These are phyloP conservation scores for Gymnothorax reevesii DNA, from an alignment of 2,797 vertebrate species.

Conservation along the genomic window DNA sequence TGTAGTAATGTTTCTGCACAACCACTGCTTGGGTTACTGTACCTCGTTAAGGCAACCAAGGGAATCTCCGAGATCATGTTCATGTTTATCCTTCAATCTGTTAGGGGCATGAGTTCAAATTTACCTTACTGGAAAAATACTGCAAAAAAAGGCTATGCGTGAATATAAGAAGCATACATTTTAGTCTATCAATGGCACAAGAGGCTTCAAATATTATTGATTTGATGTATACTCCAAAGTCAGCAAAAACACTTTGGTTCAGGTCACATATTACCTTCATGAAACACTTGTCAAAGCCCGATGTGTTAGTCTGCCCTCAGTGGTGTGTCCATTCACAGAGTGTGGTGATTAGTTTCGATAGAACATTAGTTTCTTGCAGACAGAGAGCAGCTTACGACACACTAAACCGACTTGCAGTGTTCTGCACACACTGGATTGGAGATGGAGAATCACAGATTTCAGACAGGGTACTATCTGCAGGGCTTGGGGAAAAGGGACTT, in stretches of 20 bases:
- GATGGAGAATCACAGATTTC: not conserved
- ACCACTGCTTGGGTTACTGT: not conserved
- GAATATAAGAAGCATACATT: not conserved
- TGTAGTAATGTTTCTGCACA: not conserved
- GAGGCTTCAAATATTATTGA: not conserved
- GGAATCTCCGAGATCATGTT: not conserved
- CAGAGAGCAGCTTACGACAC: not conserved
- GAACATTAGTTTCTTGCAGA: not conserved
- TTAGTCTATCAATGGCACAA: not conserved
- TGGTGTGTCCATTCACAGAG: not conserved
- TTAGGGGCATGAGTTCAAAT: not conserved
- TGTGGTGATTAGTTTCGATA: not conserved
- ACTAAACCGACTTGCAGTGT: not conserved
- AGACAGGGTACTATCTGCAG: not conserved
- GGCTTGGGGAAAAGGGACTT: conserved; percentile 38
- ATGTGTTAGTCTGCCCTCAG: not conserved
- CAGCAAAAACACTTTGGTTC: not conserved
- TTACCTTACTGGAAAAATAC: not conserved
- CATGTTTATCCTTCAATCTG: not conserved
- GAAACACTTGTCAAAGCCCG: not conserved
- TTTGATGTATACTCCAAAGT: not conserved
- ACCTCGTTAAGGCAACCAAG: not conserved
- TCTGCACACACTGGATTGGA: not conserved
- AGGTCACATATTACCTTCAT: not conserved
- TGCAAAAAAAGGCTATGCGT: not conserved